Evolutionary conservation across 1,140 invertebrate species (phyloP), one percentile per base, ranked within the genome.

Genomic region (Philaenus spumarius): DNA sequence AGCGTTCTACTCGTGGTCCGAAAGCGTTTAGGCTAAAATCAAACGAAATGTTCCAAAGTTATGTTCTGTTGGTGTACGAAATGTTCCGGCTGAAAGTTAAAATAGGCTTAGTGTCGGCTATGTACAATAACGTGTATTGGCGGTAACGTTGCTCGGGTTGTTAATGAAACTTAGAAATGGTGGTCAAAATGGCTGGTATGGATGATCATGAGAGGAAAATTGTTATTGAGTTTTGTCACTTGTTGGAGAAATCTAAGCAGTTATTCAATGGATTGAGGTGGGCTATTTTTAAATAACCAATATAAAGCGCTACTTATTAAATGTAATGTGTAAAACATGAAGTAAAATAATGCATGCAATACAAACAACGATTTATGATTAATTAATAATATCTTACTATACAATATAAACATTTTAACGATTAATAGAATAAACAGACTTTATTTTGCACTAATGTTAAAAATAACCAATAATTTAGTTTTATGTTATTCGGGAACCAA

Each of bases 211-310:
- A 97, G 76, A 82, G 91, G 69, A 95, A 95, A 83, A 86, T 96
- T 70, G 92, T 97, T 61, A 84, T 92, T 72, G 94, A 97, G 76
- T 98, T 97, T 75, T 95, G 91, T 75, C 93, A 97, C 78, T 79
- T 97, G 66, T 80, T 97, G 43, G 95, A 98, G 72, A 97, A 97
- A 79, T 96, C 94, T 34, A 97, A 97, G 76, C 93, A 97, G 75
- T 80, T 97, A 52, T 98, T 98, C 75, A 97, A 97, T 77, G 93
- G 94, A 61, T 78, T 97, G 65, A 85, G 91, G 91, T 93, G 74
- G 72, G 70, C 55, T 30, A 30, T 30, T 30, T 3, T 30, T 30
- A 30, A 30, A 4, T 4, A 4, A 30, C 26, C 9, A 4, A 9
- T 30, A 30, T 9, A 30, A 4, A 4, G 3, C 9, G 26, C 9